Evolutionary conservation across 2,113 vertebrate genomes (phyloP).

Genomic region (Elaphurus davidianus): DNA sequence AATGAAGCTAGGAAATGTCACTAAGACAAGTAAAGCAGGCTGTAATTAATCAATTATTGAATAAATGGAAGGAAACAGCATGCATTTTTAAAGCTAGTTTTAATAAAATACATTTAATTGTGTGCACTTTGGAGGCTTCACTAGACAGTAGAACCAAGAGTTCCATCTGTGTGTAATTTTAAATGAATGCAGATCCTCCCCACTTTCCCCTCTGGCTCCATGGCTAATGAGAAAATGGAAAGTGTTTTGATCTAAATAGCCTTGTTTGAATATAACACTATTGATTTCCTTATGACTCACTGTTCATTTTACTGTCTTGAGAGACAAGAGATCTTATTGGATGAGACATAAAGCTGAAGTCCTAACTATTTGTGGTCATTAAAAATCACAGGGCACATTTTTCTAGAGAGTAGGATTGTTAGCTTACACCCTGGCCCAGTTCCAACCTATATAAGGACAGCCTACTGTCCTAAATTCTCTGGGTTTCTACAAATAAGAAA

Average conservation of each 20-base stretch:
- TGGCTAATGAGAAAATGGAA: conserved; percentile 68
- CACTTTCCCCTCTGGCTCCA: conserved; percentile 36
- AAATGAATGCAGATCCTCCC: not conserved
- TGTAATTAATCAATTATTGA: conserved; percentile 55
- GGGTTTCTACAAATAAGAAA: not conserved
- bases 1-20: not conserved
- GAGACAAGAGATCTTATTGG: conserved; percentile 43
- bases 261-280: conserved; percentile 52
- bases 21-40: not conserved
- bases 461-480: not conserved
- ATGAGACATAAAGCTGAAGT: conserved; percentile 43
- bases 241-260: conserved; percentile 33
- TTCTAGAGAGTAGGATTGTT: not conserved
- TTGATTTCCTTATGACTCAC: conserved; percentile 63
- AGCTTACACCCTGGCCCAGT: not conserved
- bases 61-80: conserved; percentile 14
- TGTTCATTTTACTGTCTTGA: conserved; percentile 48
- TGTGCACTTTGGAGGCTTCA: conserved; percentile 18
- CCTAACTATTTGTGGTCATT: not conserved
- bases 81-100: conserved; percentile 63
- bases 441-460: not conserved
- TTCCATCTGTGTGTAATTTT: conserved; percentile 31
- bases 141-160: conserved; percentile 1
- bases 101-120: conserved; percentile 57
- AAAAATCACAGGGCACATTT: not conserved